Evolutionary conservation across 2,797 vertebrate species (phyloP), one percentile per base, ranked within the genome.

Genomic region (Dallia pectoralis): DNA sequence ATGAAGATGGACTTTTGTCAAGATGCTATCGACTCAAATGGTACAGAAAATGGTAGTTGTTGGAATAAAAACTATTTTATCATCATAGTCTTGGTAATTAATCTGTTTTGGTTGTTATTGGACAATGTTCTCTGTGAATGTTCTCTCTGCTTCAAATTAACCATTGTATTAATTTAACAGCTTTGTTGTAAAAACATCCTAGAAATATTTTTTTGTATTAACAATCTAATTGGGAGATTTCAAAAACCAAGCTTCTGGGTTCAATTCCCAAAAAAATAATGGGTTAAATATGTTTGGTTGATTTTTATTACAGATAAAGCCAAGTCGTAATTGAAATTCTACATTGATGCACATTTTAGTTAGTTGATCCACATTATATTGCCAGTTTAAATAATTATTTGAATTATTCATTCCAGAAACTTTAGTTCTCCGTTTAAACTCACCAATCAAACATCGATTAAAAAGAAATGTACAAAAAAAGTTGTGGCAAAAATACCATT

Each of bases 61-160:
- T 92, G 91, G 92, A 97, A 96, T 96, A 95, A 97, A 96, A 93
- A 76, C 87, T 94, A 95, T 96, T 96, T 96, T 95, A 94, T 92
- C 95, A 95, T 91, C 82, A 74, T 78, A 19, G 69, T 74, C 62
- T 83, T 78, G 62, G 79, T 76, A 69, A 62, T n/a, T 81, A 33
- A 67, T 78, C 16, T 80, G 9, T 76, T 81, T 81, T 61, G 62
- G 27, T 64, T 19, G 16, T 30, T 30, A 32, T 63, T 32, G 61
- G 15, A 32, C 9, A 56, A 25, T 56, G 40, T 44, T 14, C 40
- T 56, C 53, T 33, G 30, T 15, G 30, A 64, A 32, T 19, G 29
- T 59, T 59, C 22, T 59, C 22, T 59, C 53, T 59, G 22, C 22
- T 25, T 59, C 32, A 16, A 64, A 64, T 64, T 64, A 14, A 32